phyloP scores from a whole-genome alignment of 2,797 vertebrate genomes.

The Sternarchorhynchus goeldii region DNA sequence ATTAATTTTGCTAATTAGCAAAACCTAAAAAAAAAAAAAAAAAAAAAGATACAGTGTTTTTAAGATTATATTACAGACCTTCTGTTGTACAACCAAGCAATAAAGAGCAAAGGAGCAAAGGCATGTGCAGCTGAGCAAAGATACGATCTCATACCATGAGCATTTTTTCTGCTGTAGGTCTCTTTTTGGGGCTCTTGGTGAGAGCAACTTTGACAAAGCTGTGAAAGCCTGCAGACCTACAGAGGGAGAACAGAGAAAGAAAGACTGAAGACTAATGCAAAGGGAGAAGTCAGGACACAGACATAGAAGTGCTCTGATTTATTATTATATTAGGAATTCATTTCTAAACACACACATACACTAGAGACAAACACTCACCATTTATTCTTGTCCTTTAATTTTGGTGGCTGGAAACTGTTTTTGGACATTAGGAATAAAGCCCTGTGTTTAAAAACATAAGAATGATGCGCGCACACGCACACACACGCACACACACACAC shows the following conservation, averaged over 20 bases:
- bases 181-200: constrained; percentile 97
- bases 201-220: constrained; percentile 96
- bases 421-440: constrained; percentile 99
- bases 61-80: background rate
- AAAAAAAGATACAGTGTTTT: no score
- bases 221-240: constrained; percentile 90
- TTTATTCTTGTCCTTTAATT: constrained; percentile 97
- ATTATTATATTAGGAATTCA: background rate
- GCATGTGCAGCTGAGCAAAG: background rate
- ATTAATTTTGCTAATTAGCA: no score
- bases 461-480: no score
- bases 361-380: constrained; percentile 79
- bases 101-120: background rate
- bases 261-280: background rate
- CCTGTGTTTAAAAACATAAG: constrained; percentile 69
- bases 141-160: constrained; percentile 79
- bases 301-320: background rate
- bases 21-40: no score
- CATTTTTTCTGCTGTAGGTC: constrained; percentile 93
- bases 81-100: background rate
- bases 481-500: constrained; percentile 20
- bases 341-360: background rate
- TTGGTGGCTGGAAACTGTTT: constrained; percentile 95
- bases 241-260: background rate
- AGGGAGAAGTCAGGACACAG: background rate